phyloP scores from a whole-genome alignment of 2,113 vertebrate genomes.

The Empidonax traillii region DNA sequence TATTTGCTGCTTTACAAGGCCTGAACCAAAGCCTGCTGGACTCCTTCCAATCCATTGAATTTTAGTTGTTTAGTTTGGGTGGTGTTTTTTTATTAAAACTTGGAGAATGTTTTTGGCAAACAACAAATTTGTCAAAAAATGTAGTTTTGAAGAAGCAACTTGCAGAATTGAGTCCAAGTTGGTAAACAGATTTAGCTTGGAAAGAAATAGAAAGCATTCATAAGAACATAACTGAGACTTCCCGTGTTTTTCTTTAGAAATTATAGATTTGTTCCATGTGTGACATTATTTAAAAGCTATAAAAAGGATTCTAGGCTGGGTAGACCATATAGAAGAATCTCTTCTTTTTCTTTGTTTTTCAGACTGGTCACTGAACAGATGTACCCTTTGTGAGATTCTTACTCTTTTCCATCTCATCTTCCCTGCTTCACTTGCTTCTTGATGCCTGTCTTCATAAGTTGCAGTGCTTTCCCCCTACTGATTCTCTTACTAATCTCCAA shows the following conservation, averaged over 20 bases:
- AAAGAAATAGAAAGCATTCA: constrained; percentile 29
- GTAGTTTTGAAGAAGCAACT: background rate
- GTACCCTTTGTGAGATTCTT: background rate
- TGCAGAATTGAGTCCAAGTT: background rate
- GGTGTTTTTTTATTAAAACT: background rate
- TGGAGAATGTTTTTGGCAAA: constrained; percentile 20
- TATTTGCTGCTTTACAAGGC: constrained; percentile 44
- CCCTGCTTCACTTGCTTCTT: background rate
- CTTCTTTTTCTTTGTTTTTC: background rate
- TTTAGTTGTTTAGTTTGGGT: background rate
- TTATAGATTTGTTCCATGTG: background rate
- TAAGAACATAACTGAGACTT: constrained; percentile 7
- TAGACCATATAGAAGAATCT: background rate
- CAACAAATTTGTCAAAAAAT: background rate
- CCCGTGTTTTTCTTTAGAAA: constrained; percentile 10
- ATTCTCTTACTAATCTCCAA: background rate
- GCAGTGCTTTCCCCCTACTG: background rate
- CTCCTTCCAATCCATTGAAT: constrained; percentile 52
- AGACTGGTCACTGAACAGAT: background rate
- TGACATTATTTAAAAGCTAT: constrained; percentile 13
- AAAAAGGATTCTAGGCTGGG: background rate
- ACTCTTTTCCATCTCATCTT: background rate
- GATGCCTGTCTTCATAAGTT: background rate
- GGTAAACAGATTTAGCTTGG: constrained; percentile 32
- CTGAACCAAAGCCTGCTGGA: constrained; percentile 40